Evolutionary conservation across 1,140 invertebrate genomes (phyloP).

Genomic region (Ceratina calcarata): DNA sequence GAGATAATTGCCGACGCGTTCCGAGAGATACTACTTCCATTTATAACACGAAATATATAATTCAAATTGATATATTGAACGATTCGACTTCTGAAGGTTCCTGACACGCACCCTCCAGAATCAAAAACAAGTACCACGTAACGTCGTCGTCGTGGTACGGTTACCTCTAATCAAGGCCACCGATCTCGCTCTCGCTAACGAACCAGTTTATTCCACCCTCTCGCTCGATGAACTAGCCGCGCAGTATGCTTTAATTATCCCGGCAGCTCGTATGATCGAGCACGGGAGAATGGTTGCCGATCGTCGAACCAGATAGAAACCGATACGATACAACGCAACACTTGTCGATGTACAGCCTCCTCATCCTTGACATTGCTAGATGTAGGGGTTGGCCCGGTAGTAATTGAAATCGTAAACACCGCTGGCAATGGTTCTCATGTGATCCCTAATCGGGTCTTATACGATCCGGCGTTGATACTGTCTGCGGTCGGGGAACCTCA

Average conservation of each 20-base stretch:
- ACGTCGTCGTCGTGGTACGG: background rate
- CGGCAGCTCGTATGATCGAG: conserved; percentile 31
- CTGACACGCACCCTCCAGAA: too few relatives aligned
- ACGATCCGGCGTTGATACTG: conserved; percentile 54
- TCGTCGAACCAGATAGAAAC: background rate
- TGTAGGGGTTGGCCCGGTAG: conserved; percentile 19
- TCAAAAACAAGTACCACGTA: background rate
- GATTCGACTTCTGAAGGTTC: too few relatives aligned
- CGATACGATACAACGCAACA: background rate
- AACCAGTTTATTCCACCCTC: conserved; percentile 40
- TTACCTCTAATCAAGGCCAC: conserved; percentile 20
- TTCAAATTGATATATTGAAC: too few relatives aligned
- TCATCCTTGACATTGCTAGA: conserved; percentile 33
- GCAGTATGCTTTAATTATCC: conserved; percentile 41
- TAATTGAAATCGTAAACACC: conserved; percentile 68
- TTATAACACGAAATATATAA: too few relatives aligned
- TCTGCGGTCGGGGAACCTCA: conserved; percentile 55
- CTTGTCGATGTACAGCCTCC: conserved; percentile 25
- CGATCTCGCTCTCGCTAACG: conserved; percentile 44
- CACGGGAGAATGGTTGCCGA: conserved; percentile 21
- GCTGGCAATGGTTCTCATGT: conserved; percentile 48
- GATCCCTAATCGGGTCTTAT: conserved; percentile 50
- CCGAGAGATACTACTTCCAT: too few relatives aligned
- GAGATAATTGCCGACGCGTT: too few relatives aligned
- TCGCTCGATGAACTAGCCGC: background rate